Evolutionary conservation across 2,113 vertebrate species (phyloP).

Genomic region (Ancistrus triradiatus): DNA sequence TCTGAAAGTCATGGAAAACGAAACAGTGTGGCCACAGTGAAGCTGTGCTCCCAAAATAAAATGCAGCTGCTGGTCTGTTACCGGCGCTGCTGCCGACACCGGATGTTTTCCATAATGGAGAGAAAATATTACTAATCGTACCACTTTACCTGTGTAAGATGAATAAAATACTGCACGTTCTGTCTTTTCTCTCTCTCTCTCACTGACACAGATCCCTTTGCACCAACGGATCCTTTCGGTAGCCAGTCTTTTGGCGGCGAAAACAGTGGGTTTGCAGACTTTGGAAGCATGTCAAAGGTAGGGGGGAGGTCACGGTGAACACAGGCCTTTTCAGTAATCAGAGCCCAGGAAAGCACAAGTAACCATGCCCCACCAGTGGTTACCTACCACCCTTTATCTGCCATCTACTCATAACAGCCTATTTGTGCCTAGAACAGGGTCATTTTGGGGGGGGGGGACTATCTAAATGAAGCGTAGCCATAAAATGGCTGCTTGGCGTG

Average conservation of each 20-base stretch:
- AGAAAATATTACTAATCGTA: background rate
- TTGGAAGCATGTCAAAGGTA: constrained; percentile 97
- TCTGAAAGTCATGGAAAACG: constrained; percentile 65
- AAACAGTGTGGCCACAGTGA: constrained; percentile 53
- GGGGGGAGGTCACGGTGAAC: constrained; percentile 47
- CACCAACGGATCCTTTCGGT: constrained; percentile 80
- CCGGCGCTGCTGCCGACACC: background rate
- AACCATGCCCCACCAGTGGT: background rate
- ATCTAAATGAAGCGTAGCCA: background rate
- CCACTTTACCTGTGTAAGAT: constrained; percentile 2
- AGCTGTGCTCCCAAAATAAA: constrained; percentile 58
- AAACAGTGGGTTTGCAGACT: constrained; percentile 87
- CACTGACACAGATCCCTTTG: constrained; percentile 77
- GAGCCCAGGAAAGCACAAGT: constrained; percentile 42
- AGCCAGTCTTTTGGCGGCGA: constrained; percentile 71
- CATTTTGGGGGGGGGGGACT: background rate
- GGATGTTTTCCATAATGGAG: constrained; percentile 3
- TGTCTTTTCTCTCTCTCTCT: constrained; percentile 2
- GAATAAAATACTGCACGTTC: background rate
- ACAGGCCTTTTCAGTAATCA: constrained; percentile 49
- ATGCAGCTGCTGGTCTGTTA: background rate
- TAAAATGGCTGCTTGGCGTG: background rate
- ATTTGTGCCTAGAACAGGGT: background rate
- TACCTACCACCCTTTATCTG: background rate
- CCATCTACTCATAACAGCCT: background rate